Conservation (phyloP, 2,797 vertebrate genomes). For the Euthynnus affinis region DNA sequence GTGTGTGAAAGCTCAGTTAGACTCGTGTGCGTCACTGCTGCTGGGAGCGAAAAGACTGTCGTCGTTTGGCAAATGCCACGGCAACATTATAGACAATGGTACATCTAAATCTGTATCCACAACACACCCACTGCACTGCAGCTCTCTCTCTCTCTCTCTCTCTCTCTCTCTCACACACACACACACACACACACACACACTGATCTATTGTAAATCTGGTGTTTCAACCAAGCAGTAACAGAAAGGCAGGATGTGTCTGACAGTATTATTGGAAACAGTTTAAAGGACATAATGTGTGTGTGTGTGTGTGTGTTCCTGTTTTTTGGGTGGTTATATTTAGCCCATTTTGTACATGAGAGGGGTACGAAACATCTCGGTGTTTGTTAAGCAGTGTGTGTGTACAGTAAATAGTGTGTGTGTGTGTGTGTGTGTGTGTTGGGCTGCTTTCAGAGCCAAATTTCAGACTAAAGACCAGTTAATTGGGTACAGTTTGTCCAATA, state of each 20-base stretch:
- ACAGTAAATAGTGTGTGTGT: background rate
- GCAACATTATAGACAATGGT: slow-evolving; percentile 66
- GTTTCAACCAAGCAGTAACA: slow-evolving; percentile 35
- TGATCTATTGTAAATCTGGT: slow-evolving; percentile 48
- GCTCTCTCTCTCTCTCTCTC: no score
- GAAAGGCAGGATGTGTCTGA: slow-evolving; percentile 69
- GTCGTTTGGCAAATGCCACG: slow-evolving; percentile 57
- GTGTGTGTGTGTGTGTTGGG: background rate
- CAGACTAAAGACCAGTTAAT: no score
- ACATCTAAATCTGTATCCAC: slow-evolving; percentile 58
- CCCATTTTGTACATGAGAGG: background rate
- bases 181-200: slow-evolving; percentile 31
- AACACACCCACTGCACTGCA: slow-evolving; percentile 32
- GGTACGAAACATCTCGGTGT: slow-evolving; percentile 10
- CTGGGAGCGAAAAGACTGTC: slow-evolving; percentile 26
- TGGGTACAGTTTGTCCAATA: no score
- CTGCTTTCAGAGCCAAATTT: no score
- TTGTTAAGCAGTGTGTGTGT: slow-evolving; percentile 10
- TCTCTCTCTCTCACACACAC: no score
- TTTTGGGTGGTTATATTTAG: slow-evolving; percentile 42
- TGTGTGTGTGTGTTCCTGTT: slow-evolving; percentile 39
- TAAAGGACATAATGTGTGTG: slow-evolving; percentile 31
- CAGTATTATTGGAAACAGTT: slow-evolving; percentile 53
- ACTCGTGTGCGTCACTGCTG: slow-evolving; percentile 49
- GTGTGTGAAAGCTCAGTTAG: background rate